These are phyloP conservation scores for Fundulus diaphanus DNA, from an alignment of 2,797 vertebrate genomes.

Conservation along the genomic window DNA sequence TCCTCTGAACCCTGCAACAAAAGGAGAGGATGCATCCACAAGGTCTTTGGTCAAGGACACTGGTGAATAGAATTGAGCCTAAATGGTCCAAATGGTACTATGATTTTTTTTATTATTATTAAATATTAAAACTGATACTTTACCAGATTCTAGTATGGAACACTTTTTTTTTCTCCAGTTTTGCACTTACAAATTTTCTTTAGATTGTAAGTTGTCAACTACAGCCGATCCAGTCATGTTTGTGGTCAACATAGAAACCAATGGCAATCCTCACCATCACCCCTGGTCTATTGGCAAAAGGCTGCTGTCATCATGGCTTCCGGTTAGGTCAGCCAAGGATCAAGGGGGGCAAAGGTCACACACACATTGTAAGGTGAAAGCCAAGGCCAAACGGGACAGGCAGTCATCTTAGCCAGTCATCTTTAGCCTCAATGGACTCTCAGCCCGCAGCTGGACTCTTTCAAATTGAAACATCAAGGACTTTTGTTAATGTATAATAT, in stretches of 20 bases:
- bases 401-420: constrained; percentile 98
- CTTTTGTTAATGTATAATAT: constrained; percentile 98
- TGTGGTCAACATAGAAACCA: constrained; percentile 87
- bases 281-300: constrained; percentile 99
- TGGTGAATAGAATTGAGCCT: constrained; percentile 44
- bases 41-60: constrained; percentile 49
- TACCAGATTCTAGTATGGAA: constrained; percentile 49
- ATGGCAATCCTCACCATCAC: constrained; percentile 99
- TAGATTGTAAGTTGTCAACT: constrained; percentile 67
- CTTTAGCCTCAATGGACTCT: constrained; percentile 98
- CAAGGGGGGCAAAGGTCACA: constrained; percentile 99
- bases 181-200: constrained; percentile 71
- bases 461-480: constrained; percentile 99
- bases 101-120: constrained; percentile 10
- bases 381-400: constrained; percentile 99
- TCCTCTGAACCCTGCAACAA: constrained; percentile 74
- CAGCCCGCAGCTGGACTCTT: constrained; percentile 99
- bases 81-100: constrained; percentile 38
- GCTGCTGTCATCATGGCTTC: constrained; percentile 99
- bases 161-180: constrained; percentile 40
- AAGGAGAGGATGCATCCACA: constrained; percentile 71
- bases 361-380: constrained; percentile 99
- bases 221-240: constrained; percentile 76
- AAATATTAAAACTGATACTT: constrained; percentile 24
- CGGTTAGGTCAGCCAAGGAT: constrained; percentile 99